Evolutionary conservation across 1,140 invertebrate species (phyloP), one percentile per base, ranked within the genome.

Genomic region (Hermatobates lingyangjiaoensis): DNA sequence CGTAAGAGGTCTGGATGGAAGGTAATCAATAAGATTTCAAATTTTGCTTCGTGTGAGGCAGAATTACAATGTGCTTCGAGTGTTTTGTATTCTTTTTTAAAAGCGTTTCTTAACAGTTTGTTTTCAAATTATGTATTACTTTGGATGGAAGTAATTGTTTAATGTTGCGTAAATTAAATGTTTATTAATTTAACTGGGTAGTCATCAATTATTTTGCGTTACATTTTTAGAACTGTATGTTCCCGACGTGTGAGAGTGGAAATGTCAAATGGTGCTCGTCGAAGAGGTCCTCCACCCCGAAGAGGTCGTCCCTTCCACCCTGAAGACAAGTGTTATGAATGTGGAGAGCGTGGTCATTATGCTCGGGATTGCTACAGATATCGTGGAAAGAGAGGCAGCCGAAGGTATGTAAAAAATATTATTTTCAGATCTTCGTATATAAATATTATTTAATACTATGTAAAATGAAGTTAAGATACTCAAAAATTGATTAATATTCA

Each of bases 231-330:
- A 28, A 85, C 79, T 34, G 77, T 94, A 28, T 92, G 88, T 69
- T 90, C 90, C 2, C 74, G 83, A 49, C 69, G 88, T 38, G 87
- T 88, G n/a, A 75, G 90, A 46, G 90, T 95, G 1, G 91, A 96
- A 67, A 74, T 87, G 64, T 93, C 88, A 0, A 91, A 86, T 63
- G 88, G 88, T 3, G 86, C 80, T 68, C 56, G 67, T 27, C 72
- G 77, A 48, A 75, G 69, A 0, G 68, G 70, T 10, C 73, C 72
- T 23, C 65, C 68, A 4, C 65, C 64, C 1, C 65, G 73, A 23
- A 63, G 75, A 45, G 71, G 74, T 21, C 68, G 77, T 51, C 69
- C 78, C 2, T 87, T 84, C 60, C 76, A 84, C 60, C 81, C 83
- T 1, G 81, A 87, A 60, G 86, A 90, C 66, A 76, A 81, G 49